Evolutionary conservation across 2,113 vertebrate genomes (phyloP).

Genomic region (Limnothrissa miodon): DNA sequence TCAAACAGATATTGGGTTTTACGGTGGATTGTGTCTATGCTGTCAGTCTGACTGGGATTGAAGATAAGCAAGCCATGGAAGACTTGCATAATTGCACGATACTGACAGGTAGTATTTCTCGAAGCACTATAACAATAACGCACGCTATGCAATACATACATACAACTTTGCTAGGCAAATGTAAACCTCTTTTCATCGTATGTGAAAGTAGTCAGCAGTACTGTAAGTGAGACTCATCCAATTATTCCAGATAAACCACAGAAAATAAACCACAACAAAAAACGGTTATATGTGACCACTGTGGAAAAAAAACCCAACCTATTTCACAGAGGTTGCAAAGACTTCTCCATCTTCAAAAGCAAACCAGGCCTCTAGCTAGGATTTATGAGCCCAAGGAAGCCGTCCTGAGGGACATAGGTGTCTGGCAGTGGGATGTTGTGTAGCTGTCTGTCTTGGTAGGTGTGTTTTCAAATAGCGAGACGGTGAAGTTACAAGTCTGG

Average conservation of each 20-base stretch:
- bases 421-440: constrained; percentile 47
- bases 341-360: constrained; percentile 57
- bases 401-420: constrained; percentile 49
- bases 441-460: constrained; percentile 54
- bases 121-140: not conserved
- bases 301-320: constrained; percentile 54
- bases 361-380: constrained; percentile 50
- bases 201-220: constrained; percentile 29
- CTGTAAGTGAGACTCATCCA: constrained; percentile 24
- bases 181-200: constrained; percentile 15
- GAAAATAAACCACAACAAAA: constrained; percentile 64
- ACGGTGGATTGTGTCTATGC: not conserved
- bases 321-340: constrained; percentile 53
- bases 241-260: constrained; percentile 53
- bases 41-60: not conserved
- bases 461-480: constrained; percentile 52
- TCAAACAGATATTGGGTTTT: not conserved
- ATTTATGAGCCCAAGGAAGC: constrained; percentile 57
- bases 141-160: constrained; percentile 16
- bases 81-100: not conserved
- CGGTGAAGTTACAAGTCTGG: constrained; percentile 53
- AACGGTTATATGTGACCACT: constrained; percentile 59
- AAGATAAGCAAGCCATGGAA: not conserved
- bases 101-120: not conserved
- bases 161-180: too few relatives aligned